These are phyloP conservation scores for Callitettix versicolor DNA, from an alignment of 1,140 invertebrate species.

Conservation along the genomic window DNA sequence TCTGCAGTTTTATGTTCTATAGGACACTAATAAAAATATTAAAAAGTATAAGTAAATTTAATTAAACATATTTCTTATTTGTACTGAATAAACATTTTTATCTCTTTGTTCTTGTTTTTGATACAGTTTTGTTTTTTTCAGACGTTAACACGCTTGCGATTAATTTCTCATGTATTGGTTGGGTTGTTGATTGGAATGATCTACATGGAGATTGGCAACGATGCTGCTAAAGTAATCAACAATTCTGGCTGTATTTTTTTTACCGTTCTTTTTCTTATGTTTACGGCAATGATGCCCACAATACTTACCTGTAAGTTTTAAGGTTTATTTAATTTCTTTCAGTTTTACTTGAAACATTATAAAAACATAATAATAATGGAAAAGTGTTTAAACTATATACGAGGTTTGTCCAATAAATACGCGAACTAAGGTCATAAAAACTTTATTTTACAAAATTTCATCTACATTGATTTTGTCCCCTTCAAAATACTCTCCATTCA, in stretches of 20 bases:
- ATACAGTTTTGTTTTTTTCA: no score
- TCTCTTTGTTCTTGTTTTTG: no score
- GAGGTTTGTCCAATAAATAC: no score
- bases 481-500: no score
- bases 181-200: conserved; percentile 54
- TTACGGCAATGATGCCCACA: conserved; percentile 65
- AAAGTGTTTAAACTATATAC: neutral
- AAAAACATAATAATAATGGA: neutral
- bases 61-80: no score
- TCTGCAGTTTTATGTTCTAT: no score
- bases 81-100: no score
- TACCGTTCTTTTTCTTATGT: conserved; percentile 48
- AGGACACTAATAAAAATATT: no score
- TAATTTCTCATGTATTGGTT: conserved; percentile 48
- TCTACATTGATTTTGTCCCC: no score
- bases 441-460: no score
- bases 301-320: conserved; percentile 55
- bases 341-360: neutral
- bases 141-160: conserved; percentile 55
- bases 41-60: no score
- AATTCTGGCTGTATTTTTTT: conserved; percentile 56
- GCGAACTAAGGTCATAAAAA: no score
- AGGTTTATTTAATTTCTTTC: neutral
- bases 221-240: conserved; percentile 55
- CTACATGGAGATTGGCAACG: conserved; percentile 49